phyloP scores from a whole-genome alignment of 2,888 invertebrate genomes.

The Hyalella azteca region DNA sequence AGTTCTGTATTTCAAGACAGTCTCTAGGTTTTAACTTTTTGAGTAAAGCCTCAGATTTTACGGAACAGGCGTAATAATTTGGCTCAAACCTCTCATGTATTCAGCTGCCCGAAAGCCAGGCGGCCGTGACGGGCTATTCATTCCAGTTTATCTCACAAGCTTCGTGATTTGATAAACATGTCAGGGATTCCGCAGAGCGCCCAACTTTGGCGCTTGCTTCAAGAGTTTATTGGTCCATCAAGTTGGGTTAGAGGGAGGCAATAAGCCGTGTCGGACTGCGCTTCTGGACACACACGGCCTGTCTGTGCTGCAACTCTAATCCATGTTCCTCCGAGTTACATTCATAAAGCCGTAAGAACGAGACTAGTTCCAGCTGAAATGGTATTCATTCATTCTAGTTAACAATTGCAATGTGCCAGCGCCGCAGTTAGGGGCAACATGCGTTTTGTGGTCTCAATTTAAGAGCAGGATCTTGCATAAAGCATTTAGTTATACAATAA shows the following conservation, averaged over 20 bases:
- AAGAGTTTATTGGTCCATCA: constrained; percentile 32
- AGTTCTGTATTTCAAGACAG: no score
- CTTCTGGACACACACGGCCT: neutral
- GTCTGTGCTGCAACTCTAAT: neutral
- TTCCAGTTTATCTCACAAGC: constrained; percentile 25
- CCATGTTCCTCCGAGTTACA: neutral
- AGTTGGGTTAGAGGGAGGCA: constrained; percentile 31
- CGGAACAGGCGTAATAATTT: no score
- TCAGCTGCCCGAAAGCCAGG: neutral
- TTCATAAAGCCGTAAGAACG: constrained; percentile 4
- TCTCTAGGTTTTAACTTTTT: no score
- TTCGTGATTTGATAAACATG: constrained; percentile 35
- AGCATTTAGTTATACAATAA: no score
- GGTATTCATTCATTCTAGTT: neutral
- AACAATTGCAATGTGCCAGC: neutral
- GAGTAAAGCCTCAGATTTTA: no score
- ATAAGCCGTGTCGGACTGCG: constrained; percentile 10
- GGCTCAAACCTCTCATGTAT: neutral
- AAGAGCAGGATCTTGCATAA: no score
- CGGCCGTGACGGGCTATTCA: constrained; percentile 1
- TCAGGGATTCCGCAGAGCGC: constrained; percentile 26
- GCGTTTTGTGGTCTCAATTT: no score
- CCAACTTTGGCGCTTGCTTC: constrained; percentile 26
- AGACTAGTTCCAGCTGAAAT: neutral
- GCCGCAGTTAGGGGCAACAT: neutral